phyloP scores from a whole-genome alignment of 2,797 vertebrate genomes.

The Periparus ater region DNA sequence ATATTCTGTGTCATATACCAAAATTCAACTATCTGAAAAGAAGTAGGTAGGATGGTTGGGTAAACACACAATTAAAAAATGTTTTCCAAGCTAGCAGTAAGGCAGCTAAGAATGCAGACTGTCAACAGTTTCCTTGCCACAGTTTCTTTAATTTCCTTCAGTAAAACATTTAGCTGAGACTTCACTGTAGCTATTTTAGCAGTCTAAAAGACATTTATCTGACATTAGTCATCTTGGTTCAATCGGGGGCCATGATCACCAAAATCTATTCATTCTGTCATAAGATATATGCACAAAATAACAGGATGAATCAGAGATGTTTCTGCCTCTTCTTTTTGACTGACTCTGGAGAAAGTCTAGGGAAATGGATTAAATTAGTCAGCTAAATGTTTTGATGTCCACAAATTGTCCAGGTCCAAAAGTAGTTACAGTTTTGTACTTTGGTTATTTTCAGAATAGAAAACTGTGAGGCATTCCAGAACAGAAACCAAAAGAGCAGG shows the following conservation, averaged over 20 bases:
- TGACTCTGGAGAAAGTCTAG: background rate
- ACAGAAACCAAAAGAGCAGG: background rate
- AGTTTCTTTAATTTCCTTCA: background rate
- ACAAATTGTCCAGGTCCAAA: background rate
- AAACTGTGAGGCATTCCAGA: background rate
- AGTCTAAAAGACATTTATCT: background rate
- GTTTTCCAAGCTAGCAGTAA: constrained; percentile 2
- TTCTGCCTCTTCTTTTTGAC: background rate
- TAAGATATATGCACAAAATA: background rate
- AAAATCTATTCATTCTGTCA: background rate
- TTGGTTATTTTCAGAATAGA: background rate
- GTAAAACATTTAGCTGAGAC: background rate
- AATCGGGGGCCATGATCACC: background rate
- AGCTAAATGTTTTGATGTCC: background rate
- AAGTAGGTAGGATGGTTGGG: background rate
- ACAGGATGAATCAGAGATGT: background rate
- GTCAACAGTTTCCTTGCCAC: background rate
- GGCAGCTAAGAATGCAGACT: background rate
- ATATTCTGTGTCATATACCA: constrained; percentile 1
- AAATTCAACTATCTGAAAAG: constrained; percentile 7
- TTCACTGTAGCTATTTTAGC: background rate
- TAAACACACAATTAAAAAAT: constrained; percentile 24
- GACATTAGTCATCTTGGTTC: background rate
- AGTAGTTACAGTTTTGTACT: background rate
- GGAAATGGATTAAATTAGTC: background rate